A percentile compares a stretch with the other conserved stretches of the same genome.
phyloP scores from a whole-genome alignment of 2,797 vertebrate species.

The Pogonophryne albipinna region DNA sequence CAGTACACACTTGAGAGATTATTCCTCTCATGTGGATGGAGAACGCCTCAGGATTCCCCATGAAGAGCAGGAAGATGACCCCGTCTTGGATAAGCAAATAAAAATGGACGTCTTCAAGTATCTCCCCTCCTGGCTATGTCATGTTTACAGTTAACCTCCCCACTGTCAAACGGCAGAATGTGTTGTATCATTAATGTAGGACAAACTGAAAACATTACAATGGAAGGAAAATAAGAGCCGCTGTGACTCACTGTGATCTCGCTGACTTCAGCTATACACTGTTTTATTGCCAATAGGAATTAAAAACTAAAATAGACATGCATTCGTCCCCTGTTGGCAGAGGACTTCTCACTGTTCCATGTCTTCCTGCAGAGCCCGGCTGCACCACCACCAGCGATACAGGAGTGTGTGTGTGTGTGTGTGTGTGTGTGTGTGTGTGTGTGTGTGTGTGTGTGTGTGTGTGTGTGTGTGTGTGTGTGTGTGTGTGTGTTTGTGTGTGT shows the following conservation, averaged over 20 bases:
- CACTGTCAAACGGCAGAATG: neutral
- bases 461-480: too few relatives aligned
- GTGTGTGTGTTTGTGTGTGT: too few relatives aligned
- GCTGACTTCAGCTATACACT: slow-evolving; percentile 13
- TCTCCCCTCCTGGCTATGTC: too few relatives aligned
- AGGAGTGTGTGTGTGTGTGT: too few relatives aligned
- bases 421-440: too few relatives aligned
- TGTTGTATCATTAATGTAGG: neutral
- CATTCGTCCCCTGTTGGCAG: neutral
- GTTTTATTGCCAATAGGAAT: slow-evolving; percentile 10
- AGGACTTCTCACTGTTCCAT: neutral
- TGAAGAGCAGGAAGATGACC: too few relatives aligned
- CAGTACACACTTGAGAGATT: too few relatives aligned
- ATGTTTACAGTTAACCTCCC: neutral
- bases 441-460: slow-evolving; percentile 3
- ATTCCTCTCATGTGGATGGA: too few relatives aligned
- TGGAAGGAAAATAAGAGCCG: neutral
- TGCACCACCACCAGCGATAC: neutral
- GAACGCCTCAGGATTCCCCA: too few relatives aligned
- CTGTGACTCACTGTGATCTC: slow-evolving; percentile 10
- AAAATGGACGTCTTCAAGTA: too few relatives aligned
- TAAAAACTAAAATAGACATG: slow-evolving; percentile 23
- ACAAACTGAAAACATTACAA: neutral
- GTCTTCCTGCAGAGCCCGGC: neutral
- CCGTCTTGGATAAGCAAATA: too few relatives aligned